phyloP scores from a whole-genome alignment of 2,797 vertebrate species.

The Manis javanica region DNA sequence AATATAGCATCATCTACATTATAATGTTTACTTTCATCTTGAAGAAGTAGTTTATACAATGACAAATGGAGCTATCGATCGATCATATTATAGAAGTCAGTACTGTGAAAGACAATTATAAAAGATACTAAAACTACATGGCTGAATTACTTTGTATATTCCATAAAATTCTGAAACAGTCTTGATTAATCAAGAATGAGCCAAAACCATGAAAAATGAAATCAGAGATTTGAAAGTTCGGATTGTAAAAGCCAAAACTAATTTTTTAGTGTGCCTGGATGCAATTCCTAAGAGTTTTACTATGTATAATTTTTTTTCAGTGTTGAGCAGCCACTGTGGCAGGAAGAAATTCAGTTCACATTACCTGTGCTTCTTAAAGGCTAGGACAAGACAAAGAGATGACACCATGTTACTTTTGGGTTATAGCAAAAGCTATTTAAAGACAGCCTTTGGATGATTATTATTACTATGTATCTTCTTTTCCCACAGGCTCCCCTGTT shows the following conservation, averaged over 20 bases:
- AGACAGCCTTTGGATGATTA: background rate
- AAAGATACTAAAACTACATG: background rate
- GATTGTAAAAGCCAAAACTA: background rate
- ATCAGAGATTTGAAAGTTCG: background rate
- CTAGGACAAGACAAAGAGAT: background rate
- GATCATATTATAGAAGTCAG: background rate
- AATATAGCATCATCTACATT: background rate
- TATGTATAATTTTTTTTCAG: background rate
- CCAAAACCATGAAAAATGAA: conserved; percentile 8
- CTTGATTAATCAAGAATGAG: conserved; percentile 52
- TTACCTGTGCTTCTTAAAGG: background rate
- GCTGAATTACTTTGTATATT: conserved; percentile 22
- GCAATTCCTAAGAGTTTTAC: background rate
- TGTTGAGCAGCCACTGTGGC: background rate
- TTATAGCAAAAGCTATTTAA: conserved; percentile 46
- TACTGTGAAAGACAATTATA: background rate
- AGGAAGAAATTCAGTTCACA: background rate
- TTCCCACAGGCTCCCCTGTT: background rate
- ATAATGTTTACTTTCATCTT: background rate
- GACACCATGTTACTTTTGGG: background rate
- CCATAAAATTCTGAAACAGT: conserved; percentile 9
- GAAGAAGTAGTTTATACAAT: background rate
- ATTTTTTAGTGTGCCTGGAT: background rate
- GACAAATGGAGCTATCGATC: background rate
- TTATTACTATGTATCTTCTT: conserved; percentile 50